Base-by-base conservation (phyloP, 2,888 invertebrate species). In the Drosophila antonietae region DNA sequence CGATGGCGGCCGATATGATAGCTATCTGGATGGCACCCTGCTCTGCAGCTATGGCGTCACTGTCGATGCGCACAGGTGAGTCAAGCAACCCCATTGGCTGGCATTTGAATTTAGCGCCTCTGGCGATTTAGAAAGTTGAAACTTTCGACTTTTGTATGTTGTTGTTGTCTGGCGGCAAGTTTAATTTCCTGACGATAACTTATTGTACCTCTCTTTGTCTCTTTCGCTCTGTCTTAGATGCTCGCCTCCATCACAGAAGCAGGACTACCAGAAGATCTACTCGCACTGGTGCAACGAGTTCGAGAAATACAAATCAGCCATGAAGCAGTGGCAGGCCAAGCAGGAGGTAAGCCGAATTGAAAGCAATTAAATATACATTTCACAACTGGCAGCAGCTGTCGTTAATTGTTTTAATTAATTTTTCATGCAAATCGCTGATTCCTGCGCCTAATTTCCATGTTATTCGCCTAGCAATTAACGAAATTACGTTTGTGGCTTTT, bases 261-360 rank as follows among this genome's bases (percentile, higher is more conserved):
- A 97, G 91, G 97, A 97, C 93, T 98, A 97, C 91, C 97, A 97
- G 93, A 97, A 97, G 93, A 97, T 98, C 82, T 98, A 98, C 93
- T 97, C 98, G 31, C 98, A 98, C 93, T 99, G 99, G 99, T 99
- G 99, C 93, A 97, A 98, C 93, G 98, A 98, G 93, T 98, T 98
- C 93, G 98, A 98, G 93, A 97, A 97, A 93, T 99, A 99, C 93
- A 98, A 98, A 94, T 96, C 96, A 74, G 98, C 98, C 58, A 98
- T 98, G 97, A 97, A 98, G 92, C 96, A 96, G 77, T 98, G 98
- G 98, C 97, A 98, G 93, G 95, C 96, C 91, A 97, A 97, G 92
- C 98, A 98, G 95, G 97, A 97, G 94, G 98, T 97, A 63, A 47
- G 67, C 37, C 35, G 23, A 58, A 52, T 23, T 4, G 8, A 18